Conservation (phyloP, 2,888 invertebrate genomes). For the Xestia sexstrigata region DNA sequence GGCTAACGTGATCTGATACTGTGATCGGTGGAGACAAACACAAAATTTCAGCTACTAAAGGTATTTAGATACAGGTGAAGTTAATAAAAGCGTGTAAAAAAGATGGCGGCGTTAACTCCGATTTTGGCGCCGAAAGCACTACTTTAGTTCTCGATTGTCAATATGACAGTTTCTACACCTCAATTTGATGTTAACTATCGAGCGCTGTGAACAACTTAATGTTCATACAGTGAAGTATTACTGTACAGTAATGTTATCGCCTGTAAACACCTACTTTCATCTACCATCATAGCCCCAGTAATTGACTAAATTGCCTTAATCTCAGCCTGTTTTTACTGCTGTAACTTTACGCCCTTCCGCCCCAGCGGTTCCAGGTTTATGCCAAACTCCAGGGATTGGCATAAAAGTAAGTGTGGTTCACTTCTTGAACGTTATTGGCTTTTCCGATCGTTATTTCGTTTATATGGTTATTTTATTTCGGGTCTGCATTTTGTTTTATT, state of each 20-base stretch:
- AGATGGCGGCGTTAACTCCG: too few species aligned
- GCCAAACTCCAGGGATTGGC: constrained; percentile 46
- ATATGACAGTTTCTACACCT: not conserved
- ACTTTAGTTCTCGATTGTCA: not conserved
- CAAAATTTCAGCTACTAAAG: too few species aligned
- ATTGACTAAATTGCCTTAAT: constrained; percentile 57
- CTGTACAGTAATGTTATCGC: not conserved
- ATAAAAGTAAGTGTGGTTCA: constrained; percentile 62
- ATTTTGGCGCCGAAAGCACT: not conserved
- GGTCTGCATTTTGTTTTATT: constrained; percentile 54
- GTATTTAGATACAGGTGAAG: too few species aligned
- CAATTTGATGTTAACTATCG: not conserved
- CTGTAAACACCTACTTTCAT: constrained; percentile 42
- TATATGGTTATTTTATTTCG: constrained; percentile 60
- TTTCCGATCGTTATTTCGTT: constrained; percentile 57
- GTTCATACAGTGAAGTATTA: too few species aligned
- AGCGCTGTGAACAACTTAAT: not conserved
- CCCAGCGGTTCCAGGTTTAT: constrained; percentile 41
- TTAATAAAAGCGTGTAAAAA: too few species aligned
- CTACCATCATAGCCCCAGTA: constrained; percentile 30
- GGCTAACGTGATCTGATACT: too few species aligned
- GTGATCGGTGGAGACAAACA: too few species aligned
- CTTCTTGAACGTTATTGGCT: constrained; percentile 56
- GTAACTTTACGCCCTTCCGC: constrained; percentile 48
- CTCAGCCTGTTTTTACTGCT: constrained; percentile 50